phyloP scores from a whole-genome alignment of 2,113 vertebrate species.

The Ctenomys sociabilis region DNA sequence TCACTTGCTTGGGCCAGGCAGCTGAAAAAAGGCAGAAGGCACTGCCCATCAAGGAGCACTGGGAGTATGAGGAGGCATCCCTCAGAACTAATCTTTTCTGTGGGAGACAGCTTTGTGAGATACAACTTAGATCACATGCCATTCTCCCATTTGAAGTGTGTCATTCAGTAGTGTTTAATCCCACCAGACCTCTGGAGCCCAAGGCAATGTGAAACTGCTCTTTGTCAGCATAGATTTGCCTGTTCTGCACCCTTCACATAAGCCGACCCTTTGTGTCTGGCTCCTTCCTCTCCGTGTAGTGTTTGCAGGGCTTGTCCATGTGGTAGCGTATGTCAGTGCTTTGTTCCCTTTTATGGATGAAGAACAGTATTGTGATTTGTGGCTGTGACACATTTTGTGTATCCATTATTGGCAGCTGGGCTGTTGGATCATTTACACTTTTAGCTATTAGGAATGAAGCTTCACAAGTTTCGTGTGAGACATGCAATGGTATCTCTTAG shows the following conservation, averaged over 20 bases:
- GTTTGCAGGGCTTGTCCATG: neutral
- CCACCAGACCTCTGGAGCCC: neutral
- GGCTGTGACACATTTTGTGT: neutral
- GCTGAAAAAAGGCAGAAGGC: neutral
- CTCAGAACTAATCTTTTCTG: neutral
- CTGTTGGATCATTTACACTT: neutral
- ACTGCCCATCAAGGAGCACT: accelerated
- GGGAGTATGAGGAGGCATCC: neutral
- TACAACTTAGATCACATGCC: neutral
- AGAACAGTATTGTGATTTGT: neutral
- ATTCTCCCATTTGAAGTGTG: neutral
- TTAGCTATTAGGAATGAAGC: neutral
- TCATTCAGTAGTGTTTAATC: neutral
- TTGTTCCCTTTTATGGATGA: neutral
- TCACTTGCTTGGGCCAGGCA: neutral
- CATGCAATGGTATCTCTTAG: neutral
- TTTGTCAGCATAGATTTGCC: neutral
- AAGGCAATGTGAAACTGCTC: neutral
- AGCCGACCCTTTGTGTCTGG: neutral
- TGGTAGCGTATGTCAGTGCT: neutral
- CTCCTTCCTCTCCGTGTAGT: neutral
- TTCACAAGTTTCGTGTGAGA: neutral
- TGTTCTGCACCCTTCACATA: neutral
- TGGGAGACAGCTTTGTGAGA: neutral
- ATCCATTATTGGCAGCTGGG: neutral